Evolutionary conservation across 2,888 invertebrate genomes (phyloP), one percentile per base, ranked within the genome.

Genomic region (Thereva unica): DNA sequence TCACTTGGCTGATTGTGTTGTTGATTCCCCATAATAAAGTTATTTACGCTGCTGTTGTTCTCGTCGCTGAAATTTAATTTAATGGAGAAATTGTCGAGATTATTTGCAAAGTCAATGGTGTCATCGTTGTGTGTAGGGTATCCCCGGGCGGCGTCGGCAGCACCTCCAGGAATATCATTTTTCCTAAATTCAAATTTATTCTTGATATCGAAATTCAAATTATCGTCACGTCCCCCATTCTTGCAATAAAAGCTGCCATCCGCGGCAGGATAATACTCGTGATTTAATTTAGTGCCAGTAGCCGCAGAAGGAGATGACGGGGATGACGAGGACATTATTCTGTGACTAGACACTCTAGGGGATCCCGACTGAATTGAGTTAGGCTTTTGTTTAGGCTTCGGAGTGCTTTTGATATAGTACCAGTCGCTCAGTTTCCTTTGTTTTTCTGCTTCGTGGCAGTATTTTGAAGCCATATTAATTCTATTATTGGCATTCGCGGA

Each of bases 371-470:
- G 54, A 45, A 47, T 59, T 45, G 37, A 45, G 3, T 38, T 40
- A 12, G 45, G 12, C 38, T 42, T 42, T 12, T 63, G 66, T 64
- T 68, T 66, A n/a, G 70, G 63, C 57, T 68, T 69, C 42, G 71
- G 71, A 55, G 66, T 67, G 34, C 64, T 69, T 65, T 71, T 71
- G 40, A 71, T 71, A 44, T 71, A 71, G 66, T 71, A 71, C 71
- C 71, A 71, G 57, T 71, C 70, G 61, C 70, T 71, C 6, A 71
- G 45, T 40, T 69, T 52, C 40, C 63, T 70, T 66, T 70, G 71
- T 61, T 70, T 71, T 42, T 70, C 69, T 8, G 56, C 23, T 52
- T 69, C 70, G 10, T 4, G 35, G 7, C 35, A 38, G 47, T 47
- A 47, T 37, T 37, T 59, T 45, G 57, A 44, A 1, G 47, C 8